These are phyloP conservation scores for Heliconius ismenius DNA, from an alignment of 2,888 invertebrate species.

Conservation along the genomic window DNA sequence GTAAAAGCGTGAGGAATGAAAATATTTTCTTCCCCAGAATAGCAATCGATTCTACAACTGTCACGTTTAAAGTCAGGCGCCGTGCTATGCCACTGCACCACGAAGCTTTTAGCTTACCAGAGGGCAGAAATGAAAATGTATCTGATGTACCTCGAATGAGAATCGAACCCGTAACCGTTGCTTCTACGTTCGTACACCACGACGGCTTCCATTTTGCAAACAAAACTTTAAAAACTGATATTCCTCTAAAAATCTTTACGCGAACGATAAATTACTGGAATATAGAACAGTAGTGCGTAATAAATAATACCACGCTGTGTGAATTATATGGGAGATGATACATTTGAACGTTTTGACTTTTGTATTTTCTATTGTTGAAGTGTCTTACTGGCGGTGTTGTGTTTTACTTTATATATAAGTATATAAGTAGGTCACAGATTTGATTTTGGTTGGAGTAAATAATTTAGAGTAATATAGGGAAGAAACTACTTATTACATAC, in stretches of 20 bases:
- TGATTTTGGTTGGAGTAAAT: background rate
- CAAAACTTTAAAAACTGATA: conserved; percentile 10
- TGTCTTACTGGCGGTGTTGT: background rate
- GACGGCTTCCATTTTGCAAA: background rate
- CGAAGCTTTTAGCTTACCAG: no score
- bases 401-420: background rate
- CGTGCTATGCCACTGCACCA: background rate
- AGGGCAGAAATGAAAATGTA: no score
- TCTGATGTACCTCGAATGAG: no score
- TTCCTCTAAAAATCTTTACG: conserved; percentile 22
- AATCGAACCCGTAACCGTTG: background rate
- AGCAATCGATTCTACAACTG: background rate
- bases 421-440: background rate
- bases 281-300: conserved; percentile 30
- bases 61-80: background rate
- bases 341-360: conserved; percentile 23
- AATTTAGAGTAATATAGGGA: no score
- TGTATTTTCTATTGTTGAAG: conserved; percentile 12
- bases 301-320: conserved; percentile 26
- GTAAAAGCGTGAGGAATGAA: background rate
- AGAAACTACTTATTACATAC: no score
- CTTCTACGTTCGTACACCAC: no score
- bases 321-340: conserved; percentile 26
- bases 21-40: background rate
- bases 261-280: conserved; percentile 20